A percentile compares a stretch with the other conserved stretches of the same genome.
These are phyloP conservation scores for Hypsopygia costalis DNA, from an alignment of 2,888 invertebrate genomes.

Conservation along the genomic window DNA sequence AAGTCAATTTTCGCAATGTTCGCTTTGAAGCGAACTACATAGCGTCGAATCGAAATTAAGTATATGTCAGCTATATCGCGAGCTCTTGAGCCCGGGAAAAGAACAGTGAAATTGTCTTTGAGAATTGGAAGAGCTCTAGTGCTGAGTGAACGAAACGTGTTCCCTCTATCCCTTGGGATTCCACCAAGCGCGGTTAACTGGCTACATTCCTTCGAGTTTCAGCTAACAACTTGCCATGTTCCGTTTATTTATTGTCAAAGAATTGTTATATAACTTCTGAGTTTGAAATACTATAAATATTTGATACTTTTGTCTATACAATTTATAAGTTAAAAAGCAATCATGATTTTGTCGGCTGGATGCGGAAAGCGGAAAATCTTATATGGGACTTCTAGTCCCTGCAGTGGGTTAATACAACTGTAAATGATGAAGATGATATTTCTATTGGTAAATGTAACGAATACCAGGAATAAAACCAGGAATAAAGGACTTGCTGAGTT, in stretches of 20 bases:
- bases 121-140: conserved; percentile 53
- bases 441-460: no score
- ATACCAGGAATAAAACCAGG: no score
- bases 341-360: no score
- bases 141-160: conserved; percentile 66
- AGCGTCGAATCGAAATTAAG: conserved; percentile 41
- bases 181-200: conserved; percentile 49
- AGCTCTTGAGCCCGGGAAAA: conserved; percentile 46
- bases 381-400: no score
- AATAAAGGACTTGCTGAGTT: no score
- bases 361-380: no score
- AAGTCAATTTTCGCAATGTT: conserved; percentile 18
- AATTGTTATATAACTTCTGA: conserved; percentile 20
- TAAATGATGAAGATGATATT: no score
- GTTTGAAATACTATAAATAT: background rate
- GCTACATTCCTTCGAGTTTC: conserved; percentile 49
- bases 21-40: conserved; percentile 19
- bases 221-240: conserved; percentile 45
- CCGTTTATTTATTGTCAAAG: conserved; percentile 35
- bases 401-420: no score
- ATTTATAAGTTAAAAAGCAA: no score
- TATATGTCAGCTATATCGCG: conserved; percentile 47
- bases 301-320: no score
- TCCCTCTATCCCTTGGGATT: conserved; percentile 49
- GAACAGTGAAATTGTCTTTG: conserved; percentile 63